Evolutionary conservation across 1,140 invertebrate genomes (phyloP).

Genomic region (Drosophila suzukii): DNA sequence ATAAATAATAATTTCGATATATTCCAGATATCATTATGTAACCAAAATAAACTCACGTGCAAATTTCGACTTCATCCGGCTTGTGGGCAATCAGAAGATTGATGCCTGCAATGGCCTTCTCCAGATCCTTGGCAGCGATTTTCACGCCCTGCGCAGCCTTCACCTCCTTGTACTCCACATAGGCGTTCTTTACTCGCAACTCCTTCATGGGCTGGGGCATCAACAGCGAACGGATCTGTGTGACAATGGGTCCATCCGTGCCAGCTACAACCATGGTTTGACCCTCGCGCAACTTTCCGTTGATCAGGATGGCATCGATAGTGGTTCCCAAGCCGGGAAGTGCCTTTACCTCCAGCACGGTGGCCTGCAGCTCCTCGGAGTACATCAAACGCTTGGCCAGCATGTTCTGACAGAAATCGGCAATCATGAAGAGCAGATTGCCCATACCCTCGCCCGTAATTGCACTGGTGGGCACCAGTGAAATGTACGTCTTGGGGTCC

Average conservation of each 20-base stretch:
- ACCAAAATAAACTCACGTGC: conserved; percentile 84
- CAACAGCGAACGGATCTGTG: conserved; percentile 97
- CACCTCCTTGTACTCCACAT: conserved; percentile 97
- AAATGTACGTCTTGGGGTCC: conserved; percentile 96
- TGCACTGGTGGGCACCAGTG: conserved; percentile 98
- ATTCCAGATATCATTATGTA: not conserved
- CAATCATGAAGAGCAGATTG: conserved; percentile 96
- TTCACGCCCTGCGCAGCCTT: conserved; percentile 99
- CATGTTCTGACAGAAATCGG: conserved; percentile 95
- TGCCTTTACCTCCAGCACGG: conserved; percentile 99
- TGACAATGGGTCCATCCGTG: conserved; percentile 98
- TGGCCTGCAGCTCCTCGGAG: conserved; percentile 97
- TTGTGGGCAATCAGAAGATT: conserved; percentile 95
- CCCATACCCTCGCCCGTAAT: conserved; percentile 99
- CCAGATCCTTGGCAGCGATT: conserved; percentile 98
- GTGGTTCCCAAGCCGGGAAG: conserved; percentile 99
- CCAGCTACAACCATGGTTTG: conserved; percentile 98
- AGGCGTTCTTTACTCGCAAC: conserved; percentile 98
- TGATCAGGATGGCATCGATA: conserved; percentile 99
- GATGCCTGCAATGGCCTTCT: conserved; percentile 98
- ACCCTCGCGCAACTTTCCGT: conserved; percentile 96
- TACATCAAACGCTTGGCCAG: conserved; percentile 96
- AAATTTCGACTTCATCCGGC: conserved; percentile 96
- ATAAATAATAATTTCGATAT: not conserved
- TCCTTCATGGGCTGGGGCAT: conserved; percentile 99